phyloP scores from a whole-genome alignment of 2,888 invertebrate genomes.

The Amblyjoppa fuscipennis region DNA sequence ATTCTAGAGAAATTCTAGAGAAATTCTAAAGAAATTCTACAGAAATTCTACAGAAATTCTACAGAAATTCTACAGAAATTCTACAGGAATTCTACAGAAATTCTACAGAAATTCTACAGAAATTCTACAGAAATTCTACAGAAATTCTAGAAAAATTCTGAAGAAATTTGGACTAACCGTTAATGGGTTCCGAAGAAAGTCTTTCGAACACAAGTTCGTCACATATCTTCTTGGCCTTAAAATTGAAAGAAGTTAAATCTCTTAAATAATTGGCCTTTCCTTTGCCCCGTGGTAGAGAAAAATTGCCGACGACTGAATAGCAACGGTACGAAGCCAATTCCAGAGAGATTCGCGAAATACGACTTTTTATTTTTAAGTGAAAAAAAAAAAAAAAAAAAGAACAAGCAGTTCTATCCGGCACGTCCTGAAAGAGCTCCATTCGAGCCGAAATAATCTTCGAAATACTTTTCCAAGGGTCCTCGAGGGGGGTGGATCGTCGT shows the following conservation, averaged over 20 bases:
- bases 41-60: too few species aligned
- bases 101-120: too few species aligned
- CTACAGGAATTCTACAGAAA: too few species aligned
- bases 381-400: background rate
- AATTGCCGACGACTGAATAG: background rate
- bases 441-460: constrained; percentile 77
- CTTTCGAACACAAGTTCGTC: background rate
- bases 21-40: too few species aligned
- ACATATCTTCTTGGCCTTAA: background rate
- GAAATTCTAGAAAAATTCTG: too few species aligned
- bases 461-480: constrained; percentile 45
- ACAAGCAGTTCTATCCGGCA: background rate
- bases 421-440: constrained; percentile 44
- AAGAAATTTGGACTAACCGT: background rate
- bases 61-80: too few species aligned
- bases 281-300: background rate
- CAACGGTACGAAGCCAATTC: background rate
- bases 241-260: background rate
- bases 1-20: too few species aligned
- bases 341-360: background rate
- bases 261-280: background rate
- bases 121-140: too few species aligned
- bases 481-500: constrained; percentile 44
- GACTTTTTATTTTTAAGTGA: background rate
- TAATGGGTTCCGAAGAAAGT: background rate